Evolutionary conservation across 2,888 invertebrate genomes (phyloP).

Genomic region (Liodrosophila aerea): DNA sequence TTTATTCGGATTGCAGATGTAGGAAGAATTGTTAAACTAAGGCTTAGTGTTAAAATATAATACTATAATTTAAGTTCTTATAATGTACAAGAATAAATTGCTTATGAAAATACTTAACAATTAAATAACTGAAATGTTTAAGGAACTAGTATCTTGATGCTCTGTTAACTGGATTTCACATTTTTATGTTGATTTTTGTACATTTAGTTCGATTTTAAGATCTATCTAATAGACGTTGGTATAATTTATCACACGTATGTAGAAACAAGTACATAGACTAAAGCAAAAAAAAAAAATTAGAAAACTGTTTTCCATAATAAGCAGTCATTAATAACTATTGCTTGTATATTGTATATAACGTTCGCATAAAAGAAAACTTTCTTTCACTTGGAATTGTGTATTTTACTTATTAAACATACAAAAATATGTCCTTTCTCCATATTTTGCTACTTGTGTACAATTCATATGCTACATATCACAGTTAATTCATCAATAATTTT

Average conservation of each 20-base stretch:
- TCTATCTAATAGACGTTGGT: slow-evolving; percentile 36
- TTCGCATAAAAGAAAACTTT: too few relatives aligned
- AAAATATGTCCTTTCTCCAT: slow-evolving; percentile 10
- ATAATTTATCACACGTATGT: slow-evolving; percentile 24
- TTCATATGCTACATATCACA: slow-evolving; percentile 48
- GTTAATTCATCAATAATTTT: slow-evolving; percentile 24
- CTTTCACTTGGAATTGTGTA: too few relatives aligned
- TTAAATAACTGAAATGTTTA: slow-evolving; percentile 7
- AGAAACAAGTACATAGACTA: slow-evolving; percentile 9
- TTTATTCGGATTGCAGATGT: too few relatives aligned
- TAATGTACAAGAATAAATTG: slow-evolving; percentile 2
- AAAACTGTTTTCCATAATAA: not conserved
- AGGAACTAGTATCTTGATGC: slow-evolving; percentile 8
- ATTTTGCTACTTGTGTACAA: slow-evolving; percentile 39
- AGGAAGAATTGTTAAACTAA: slow-evolving; percentile 6
- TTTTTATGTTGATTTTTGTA: slow-evolving; percentile 18
- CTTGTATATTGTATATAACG: too few relatives aligned
- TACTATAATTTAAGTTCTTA: too few relatives aligned
- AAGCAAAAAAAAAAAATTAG: slow-evolving; percentile 4
- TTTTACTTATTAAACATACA: not conserved
- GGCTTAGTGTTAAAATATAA: slow-evolving; percentile 4
- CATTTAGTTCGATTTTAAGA: slow-evolving; percentile 8
- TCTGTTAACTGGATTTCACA: slow-evolving; percentile 41
- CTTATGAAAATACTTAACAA: slow-evolving; percentile 15
- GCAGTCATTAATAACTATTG: too few relatives aligned